A percentile compares a stretch with the other conserved stretches of the same genome.
Conservation (phyloP, 2,113 vertebrate species). For the Sylvilagus bachmani region DNA sequence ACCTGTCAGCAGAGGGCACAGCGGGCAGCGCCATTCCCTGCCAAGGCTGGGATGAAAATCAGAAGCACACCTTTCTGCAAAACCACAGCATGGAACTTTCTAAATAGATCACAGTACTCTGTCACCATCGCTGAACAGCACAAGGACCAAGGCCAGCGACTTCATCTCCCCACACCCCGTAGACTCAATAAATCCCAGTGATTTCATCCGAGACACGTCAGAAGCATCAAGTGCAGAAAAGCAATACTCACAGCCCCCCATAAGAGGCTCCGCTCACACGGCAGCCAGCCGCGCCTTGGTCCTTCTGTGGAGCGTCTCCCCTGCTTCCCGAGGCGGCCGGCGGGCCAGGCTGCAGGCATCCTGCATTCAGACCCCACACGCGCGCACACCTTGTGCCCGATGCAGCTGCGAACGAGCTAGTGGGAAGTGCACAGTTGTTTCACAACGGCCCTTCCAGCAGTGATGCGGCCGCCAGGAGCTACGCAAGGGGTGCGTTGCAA, state of each 20-base stretch:
- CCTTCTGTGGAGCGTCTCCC: conserved; percentile 4
- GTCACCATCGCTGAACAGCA: background rate
- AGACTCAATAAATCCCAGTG: background rate
- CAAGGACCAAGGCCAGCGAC: background rate
- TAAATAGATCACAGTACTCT: background rate
- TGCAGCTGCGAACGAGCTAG: conserved; percentile 39
- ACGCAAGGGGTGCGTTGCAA: conserved; percentile 72
- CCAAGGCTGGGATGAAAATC: background rate
- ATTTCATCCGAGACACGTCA: background rate
- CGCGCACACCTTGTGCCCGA: background rate
- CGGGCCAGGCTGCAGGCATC: background rate
- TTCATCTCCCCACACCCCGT: background rate
- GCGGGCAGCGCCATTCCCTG: background rate
- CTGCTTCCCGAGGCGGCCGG: background rate
- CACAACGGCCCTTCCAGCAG: conserved; percentile 51
- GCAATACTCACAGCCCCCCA: conserved; percentile 82
- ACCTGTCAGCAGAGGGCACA: background rate
- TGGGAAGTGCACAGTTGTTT: conserved; percentile 73
- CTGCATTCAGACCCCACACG: background rate
- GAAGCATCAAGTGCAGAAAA: conserved; percentile 13
- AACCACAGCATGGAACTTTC: background rate
- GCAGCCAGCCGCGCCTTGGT: background rate
- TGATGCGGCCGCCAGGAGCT: conserved; percentile 35
- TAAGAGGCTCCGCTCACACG: conserved; percentile 52
- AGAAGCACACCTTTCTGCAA: background rate